Evolutionary conservation across 2,113 vertebrate species (phyloP).

Genomic region (Pelusios castaneus): DNA sequence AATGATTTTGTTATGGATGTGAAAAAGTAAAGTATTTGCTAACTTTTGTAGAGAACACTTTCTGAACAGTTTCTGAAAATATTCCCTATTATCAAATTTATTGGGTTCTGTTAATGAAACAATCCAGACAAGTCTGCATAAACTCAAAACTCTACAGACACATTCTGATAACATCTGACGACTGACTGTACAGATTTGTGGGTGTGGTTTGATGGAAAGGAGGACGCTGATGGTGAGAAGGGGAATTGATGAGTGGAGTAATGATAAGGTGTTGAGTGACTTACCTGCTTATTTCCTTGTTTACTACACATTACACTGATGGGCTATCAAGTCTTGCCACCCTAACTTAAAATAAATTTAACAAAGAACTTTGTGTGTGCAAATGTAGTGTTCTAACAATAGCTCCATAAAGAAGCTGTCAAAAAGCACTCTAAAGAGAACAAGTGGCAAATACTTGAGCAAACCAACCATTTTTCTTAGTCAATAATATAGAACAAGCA

Average conservation of each 20-base stretch:
- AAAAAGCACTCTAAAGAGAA: background rate
- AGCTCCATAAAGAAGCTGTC: background rate
- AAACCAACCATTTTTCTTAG: background rate
- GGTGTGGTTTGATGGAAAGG: background rate
- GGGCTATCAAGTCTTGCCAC: background rate
- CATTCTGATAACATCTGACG: conserved; percentile 38
- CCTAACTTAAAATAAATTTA: background rate
- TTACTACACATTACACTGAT: background rate
- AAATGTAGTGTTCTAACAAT: background rate
- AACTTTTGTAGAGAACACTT: background rate
- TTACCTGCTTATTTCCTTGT: background rate
- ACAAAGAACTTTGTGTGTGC: background rate
- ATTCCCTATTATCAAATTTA: background rate
- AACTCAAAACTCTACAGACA: conserved; percentile 20
- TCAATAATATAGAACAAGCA: background rate
- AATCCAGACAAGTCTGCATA: background rate
- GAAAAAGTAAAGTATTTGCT: background rate
- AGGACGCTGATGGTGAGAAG: conserved; percentile 17
- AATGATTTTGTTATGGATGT: background rate
- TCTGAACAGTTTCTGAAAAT: background rate
- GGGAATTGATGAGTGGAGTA: background rate
- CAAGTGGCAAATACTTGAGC: background rate
- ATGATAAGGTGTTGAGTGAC: background rate
- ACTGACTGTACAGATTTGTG: background rate
- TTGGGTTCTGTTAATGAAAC: conserved; percentile 3